phyloP scores from a whole-genome alignment of 2,888 invertebrate species.

The Drosophila colorata region DNA sequence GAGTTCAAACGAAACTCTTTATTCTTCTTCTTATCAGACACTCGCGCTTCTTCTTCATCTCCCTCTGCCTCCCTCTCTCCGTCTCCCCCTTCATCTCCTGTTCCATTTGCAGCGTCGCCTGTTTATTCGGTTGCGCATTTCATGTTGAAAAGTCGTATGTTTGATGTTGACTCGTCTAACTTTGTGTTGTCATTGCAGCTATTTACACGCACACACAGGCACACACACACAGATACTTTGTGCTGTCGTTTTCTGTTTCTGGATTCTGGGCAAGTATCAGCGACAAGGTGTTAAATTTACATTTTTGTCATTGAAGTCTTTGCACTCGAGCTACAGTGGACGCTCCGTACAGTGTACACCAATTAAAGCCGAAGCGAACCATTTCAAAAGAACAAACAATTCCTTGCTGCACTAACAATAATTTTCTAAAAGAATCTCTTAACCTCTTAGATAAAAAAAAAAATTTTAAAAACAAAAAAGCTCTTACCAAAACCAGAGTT shows the following conservation, averaged over 20 bases:
- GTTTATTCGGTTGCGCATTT: constrained; percentile 20
- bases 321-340: constrained; percentile 4
- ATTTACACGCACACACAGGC: constrained; percentile 15
- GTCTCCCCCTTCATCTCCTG: too few relatives aligned
- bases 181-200: constrained; percentile 28
- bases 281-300: constrained; percentile 35
- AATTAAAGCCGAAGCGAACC: too few relatives aligned
- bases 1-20: constrained; percentile 3
- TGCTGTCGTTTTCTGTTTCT: constrained; percentile 9
- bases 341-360: neutral
- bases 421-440: too few relatives aligned
- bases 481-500: too few relatives aligned
- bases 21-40: constrained; percentile 9
- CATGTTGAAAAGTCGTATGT: constrained; percentile 1
- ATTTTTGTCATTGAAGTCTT: constrained; percentile 19
- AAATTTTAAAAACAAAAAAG: too few relatives aligned
- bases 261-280: constrained; percentile 36
- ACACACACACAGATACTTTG: constrained; percentile 1
- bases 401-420: too few relatives aligned
- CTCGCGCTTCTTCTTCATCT: neutral
- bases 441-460: too few relatives aligned
- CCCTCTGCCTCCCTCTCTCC: neutral
- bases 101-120: neutral
- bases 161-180: constrained; percentile 22
- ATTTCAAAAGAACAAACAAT: too few relatives aligned